A percentile compares a stretch with the other conserved stretches of the same genome.
phyloP scores from a whole-genome alignment of 1,140 invertebrate species.

The Manduca sexta region DNA sequence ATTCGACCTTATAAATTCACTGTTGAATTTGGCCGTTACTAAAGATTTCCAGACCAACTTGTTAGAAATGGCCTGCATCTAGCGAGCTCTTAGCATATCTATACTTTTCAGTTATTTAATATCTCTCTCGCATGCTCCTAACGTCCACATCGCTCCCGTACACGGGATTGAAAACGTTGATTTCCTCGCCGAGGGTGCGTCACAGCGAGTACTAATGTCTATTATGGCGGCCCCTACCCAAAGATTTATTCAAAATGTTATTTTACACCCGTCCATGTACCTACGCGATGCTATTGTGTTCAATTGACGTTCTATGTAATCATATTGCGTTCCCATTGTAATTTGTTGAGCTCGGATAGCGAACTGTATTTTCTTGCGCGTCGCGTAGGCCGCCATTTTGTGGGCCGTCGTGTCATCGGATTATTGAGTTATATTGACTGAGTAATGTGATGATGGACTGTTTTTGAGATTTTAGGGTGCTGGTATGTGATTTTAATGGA shows the following conservation, averaged over 20 bases:
- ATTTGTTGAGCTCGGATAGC: constrained; percentile 38
- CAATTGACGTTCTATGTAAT: constrained; percentile 26
- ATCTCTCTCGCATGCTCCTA: background rate
- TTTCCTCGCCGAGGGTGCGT: constrained; percentile 52
- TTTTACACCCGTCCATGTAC: constrained; percentile 61
- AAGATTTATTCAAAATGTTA: constrained; percentile 72
- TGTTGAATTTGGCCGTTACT: no score
- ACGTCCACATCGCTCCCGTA: constrained; percentile 31
- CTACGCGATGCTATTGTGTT: constrained; percentile 35
- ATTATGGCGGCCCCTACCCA: constrained; percentile 56
- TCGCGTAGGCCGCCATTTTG: constrained; percentile 11
- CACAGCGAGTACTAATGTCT: constrained; percentile 47
- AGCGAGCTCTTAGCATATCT: no score
- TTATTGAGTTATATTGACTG: constrained; percentile 51
- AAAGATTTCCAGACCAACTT: no score
- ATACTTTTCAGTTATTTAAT: no score
- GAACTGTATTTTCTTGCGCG: constrained; percentile 30
- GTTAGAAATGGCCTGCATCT: no score
- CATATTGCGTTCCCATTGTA: constrained; percentile 30
- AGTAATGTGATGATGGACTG: constrained; percentile 21
- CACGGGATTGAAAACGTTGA: constrained; percentile 36
- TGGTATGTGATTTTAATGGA: background rate
- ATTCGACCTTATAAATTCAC: no score
- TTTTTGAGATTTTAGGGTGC: background rate
- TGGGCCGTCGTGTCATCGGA: constrained; percentile 35